Base-by-base conservation (phyloP, 2,888 invertebrate genomes). In the Cerastis rubricosa region DNA sequence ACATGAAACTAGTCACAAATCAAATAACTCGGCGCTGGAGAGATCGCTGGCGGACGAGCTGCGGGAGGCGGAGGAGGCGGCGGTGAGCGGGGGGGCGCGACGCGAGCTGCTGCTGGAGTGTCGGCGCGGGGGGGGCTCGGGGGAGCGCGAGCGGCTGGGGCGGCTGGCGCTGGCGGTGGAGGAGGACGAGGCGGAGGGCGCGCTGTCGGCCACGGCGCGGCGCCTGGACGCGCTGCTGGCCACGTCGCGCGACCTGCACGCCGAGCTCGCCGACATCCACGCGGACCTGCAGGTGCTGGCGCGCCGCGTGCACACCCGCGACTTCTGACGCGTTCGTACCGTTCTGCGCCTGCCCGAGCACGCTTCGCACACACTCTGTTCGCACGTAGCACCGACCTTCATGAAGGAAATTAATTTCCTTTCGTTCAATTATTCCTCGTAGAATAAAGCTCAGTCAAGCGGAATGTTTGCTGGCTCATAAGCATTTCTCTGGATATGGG, bases 281-380 rank as follows among this genome's bases (percentile, higher is more conserved):
- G 93, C 94, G 81, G 97, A 97, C 94, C 94, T 97, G 92, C 96
- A 97, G 96, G 97, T 97, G 96, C 96, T 96, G 93, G 95, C 94
- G 84, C 93, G 94, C 88, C 96, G 96, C 93, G 92, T 94, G 91
- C 90, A 94, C 83, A 93, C 93, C 92, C 91, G 91, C 92, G 87
- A 92, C 93, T 90, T 90, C 91, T 95, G 95, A 95, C 94, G 94
- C 94, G 95, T 95, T 94, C 93, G 96, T 95, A 95, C 94, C 92
- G 89, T 91, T 85, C 85, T 85, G 85, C 81, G 85, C 73, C 71
- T 81, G 78, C 83, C 68, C 71, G 68, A 78, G 87, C 89, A 88
- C 86, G 86, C 88, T 85, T 76, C n/a, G 81, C 87, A 87, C 87
- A 63, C 35, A 66, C 40, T 61, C 64, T 66, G 65, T 67, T 78